phyloP scores from a whole-genome alignment of 2,888 invertebrate genomes.

The Pharmacophagus antenor region DNA sequence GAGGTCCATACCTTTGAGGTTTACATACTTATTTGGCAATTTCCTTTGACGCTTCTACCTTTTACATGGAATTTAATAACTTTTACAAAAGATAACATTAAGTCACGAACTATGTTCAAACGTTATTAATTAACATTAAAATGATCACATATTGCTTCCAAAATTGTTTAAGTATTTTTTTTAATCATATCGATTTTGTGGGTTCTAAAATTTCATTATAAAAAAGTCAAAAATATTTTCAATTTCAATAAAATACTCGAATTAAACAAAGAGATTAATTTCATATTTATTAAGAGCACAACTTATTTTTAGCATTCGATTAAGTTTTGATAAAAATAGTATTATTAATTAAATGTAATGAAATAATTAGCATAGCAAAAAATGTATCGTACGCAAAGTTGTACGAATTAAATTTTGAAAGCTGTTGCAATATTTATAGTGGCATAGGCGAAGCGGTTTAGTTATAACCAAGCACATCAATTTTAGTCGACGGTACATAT shows the following conservation, averaged over 20 bases:
- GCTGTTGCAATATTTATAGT: conserved; percentile 14
- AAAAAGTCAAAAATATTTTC: too few species aligned
- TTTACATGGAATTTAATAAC: neutral
- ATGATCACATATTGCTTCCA: too few species aligned
- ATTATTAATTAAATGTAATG: neutral
- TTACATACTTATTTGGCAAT: neutral
- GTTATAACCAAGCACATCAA: conserved; percentile 26
- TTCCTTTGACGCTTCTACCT: neutral
- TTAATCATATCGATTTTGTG: too few species aligned
- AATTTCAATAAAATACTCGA: too few species aligned
- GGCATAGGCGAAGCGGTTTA: conserved; percentile 8
- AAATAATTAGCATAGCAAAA: neutral
- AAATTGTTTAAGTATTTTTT: too few species aligned
- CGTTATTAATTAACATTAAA: too few species aligned
- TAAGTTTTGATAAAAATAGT: too few species aligned
- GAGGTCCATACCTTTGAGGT: neutral
- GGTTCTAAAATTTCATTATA: too few species aligned
- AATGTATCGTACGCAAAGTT: neutral
- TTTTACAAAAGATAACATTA: neutral
- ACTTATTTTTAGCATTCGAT: too few species aligned
- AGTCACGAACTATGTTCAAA: too few species aligned
- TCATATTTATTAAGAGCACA: too few species aligned
- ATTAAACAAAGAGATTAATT: too few species aligned
- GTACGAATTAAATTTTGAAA: conserved; percentile 16
- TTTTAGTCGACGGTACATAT: conserved; percentile 22